A percentile compares a stretch with the other conserved stretches of the same genome.
These are phyloP conservation scores for Leptodactylus fuscus DNA, from an alignment of 2,113 vertebrate species.

Conservation along the genomic window DNA sequence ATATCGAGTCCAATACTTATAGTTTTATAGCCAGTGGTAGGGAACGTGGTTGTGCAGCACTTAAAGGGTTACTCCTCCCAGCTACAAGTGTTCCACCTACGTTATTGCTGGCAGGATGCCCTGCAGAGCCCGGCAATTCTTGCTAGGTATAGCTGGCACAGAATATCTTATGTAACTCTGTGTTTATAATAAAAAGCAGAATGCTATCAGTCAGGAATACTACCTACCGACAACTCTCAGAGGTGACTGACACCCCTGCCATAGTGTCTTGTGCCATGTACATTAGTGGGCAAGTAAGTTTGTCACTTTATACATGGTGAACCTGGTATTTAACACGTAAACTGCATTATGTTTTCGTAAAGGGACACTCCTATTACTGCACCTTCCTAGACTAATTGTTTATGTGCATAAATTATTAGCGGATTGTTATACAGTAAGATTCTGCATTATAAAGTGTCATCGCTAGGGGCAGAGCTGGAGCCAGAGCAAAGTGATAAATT, in stretches of 20 bases:
- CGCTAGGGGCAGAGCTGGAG: background rate
- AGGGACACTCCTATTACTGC: background rate
- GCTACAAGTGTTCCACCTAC: background rate
- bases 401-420: background rate
- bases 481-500: background rate
- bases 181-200: constrained; percentile 5
- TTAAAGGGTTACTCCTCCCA: background rate
- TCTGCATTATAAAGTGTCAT: background rate
- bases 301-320: background rate
- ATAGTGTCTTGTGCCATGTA: background rate
- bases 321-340: background rate
- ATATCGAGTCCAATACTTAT: no score
- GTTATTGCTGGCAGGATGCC: constrained; percentile 19
- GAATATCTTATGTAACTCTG: constrained; percentile 31
- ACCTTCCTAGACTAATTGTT: background rate
- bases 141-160: constrained; percentile 37
- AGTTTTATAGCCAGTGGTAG: background rate
- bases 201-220: background rate
- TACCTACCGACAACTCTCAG: background rate
- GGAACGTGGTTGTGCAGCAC: background rate
- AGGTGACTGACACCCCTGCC: background rate
- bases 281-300: background rate
- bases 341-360: background rate
- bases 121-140: background rate
- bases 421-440: background rate